Evolutionary conservation across 2,113 vertebrate species (phyloP).

Genomic region (Alouatta palliata): DNA sequence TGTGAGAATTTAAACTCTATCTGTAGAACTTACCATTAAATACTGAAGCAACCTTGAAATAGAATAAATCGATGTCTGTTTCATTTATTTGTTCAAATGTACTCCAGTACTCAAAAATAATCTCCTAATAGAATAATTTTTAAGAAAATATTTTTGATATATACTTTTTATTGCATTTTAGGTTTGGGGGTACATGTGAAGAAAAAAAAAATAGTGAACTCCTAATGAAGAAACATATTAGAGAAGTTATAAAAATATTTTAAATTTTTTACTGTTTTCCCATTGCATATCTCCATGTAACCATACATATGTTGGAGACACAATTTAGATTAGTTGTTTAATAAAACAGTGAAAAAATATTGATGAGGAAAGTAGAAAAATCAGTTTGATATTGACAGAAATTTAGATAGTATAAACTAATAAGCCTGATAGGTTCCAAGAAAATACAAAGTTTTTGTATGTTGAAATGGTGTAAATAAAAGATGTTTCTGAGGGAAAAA

Average conservation of each 20-base stretch:
- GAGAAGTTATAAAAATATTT: neutral
- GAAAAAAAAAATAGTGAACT: neutral
- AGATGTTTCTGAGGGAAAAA: neutral
- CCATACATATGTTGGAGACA: neutral
- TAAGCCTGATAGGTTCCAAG: neutral
- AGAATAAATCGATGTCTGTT: neutral
- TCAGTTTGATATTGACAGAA: conserved; percentile 51
- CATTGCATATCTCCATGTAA: neutral
- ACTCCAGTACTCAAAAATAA: neutral
- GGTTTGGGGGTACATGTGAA: no score
- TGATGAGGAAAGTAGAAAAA: conserved; percentile 43
- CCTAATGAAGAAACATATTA: neutral
- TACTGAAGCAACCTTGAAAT: neutral
- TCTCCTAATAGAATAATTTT: neutral
- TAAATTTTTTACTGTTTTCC: neutral
- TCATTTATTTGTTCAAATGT: conserved; percentile 15
- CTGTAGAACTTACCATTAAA: neutral
- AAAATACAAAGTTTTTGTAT: neutral
- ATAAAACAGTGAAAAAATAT: conserved; percentile 53
- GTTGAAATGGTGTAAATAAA: conserved; percentile 34
- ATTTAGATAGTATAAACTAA: conserved; percentile 11
- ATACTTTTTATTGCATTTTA: no score
- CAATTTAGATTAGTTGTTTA: conserved; percentile 45
- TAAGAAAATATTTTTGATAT: no score
- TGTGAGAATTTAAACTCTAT: neutral